phyloP scores from a whole-genome alignment of 2,797 vertebrate genomes.

The Propithecus deckenii region DNA sequence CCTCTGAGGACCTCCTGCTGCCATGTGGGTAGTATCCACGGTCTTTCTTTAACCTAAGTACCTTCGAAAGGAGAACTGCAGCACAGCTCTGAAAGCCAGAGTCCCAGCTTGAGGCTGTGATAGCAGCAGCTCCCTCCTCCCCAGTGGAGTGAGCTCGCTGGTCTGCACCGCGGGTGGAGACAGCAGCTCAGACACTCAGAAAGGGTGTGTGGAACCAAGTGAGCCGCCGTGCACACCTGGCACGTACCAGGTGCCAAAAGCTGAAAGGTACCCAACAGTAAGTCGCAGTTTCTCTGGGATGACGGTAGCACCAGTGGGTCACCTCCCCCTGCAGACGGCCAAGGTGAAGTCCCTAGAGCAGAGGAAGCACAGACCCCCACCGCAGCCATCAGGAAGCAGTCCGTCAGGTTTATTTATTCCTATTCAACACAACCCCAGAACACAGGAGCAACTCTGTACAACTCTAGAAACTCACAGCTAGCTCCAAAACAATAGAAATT shows the following conservation, averaged over 20 bases:
- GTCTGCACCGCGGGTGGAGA: background rate
- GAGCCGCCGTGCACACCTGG: background rate
- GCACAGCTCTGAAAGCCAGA: background rate
- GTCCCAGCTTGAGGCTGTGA: background rate
- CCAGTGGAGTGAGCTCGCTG: background rate
- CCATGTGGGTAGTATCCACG: accelerated
- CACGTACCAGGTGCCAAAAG: background rate
- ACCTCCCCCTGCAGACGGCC: background rate
- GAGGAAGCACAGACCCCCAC: conserved; percentile 26
- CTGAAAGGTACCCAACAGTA: background rate
- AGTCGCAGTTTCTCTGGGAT: background rate
- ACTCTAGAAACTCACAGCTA: conserved; percentile 85
- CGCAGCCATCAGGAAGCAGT: conserved; percentile 45
- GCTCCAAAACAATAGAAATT: conserved; percentile 86
- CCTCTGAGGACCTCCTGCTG: background rate
- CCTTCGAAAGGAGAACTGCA: background rate
- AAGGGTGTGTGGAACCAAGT: background rate
- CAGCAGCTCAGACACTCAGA: background rate
- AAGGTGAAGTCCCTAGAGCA: background rate
- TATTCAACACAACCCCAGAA: conserved; percentile 80
- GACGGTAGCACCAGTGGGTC: background rate
- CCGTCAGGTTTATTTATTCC: conserved; percentile 79
- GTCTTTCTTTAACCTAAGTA: background rate
- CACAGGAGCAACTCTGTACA: conserved; percentile 82
- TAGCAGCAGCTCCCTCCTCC: background rate